phyloP scores from a whole-genome alignment of 2,888 invertebrate species.

The Oxyteleia sp. region DNA sequence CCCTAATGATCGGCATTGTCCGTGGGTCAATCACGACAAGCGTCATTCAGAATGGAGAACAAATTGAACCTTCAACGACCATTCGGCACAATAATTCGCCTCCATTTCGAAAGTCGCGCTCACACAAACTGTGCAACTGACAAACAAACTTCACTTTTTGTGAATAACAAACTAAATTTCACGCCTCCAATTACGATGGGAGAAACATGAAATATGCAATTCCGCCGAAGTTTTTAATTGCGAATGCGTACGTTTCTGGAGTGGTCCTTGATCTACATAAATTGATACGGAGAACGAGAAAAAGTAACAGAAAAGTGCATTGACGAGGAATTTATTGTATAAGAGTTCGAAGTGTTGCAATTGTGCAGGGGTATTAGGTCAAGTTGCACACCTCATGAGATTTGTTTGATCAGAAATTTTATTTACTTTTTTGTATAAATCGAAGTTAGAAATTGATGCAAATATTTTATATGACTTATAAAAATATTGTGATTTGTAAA shows the following conservation, averaged over 20 bases:
- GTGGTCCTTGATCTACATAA: slow-evolving; percentile 41
- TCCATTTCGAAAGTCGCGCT: not conserved
- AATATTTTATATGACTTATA: too few relatives aligned
- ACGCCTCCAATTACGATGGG: not conserved
- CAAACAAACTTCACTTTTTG: not conserved
- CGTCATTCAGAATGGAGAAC: slow-evolving; percentile 44
- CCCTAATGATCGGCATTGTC: slow-evolving; percentile 54
- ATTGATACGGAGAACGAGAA: slow-evolving; percentile 1
- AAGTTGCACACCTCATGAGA: slow-evolving; percentile 44
- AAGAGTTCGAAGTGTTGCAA: slow-evolving; percentile 34
- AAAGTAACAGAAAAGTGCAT: slow-evolving; percentile 22
- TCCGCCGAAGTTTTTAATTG: slow-evolving; percentile 17
- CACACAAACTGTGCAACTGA: not conserved
- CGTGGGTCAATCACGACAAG: slow-evolving; percentile 47
- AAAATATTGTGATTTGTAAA: too few relatives aligned
- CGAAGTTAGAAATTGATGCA: too few relatives aligned
- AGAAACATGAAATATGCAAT: not conserved
- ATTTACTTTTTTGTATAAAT: not conserved
- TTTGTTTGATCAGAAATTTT: slow-evolving; percentile 1
- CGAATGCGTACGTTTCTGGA: not conserved
- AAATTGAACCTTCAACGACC: slow-evolving; percentile 47
- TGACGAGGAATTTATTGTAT: slow-evolving; percentile 21
- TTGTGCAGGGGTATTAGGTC: slow-evolving; percentile 33
- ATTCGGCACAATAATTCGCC: slow-evolving; percentile 14
- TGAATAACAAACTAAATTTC: not conserved